Percentiles rank a stretch among this genome's conserved stretches.
phyloP scores from a whole-genome alignment of 2,797 vertebrate species.

The Malacoraja senta region DNA sequence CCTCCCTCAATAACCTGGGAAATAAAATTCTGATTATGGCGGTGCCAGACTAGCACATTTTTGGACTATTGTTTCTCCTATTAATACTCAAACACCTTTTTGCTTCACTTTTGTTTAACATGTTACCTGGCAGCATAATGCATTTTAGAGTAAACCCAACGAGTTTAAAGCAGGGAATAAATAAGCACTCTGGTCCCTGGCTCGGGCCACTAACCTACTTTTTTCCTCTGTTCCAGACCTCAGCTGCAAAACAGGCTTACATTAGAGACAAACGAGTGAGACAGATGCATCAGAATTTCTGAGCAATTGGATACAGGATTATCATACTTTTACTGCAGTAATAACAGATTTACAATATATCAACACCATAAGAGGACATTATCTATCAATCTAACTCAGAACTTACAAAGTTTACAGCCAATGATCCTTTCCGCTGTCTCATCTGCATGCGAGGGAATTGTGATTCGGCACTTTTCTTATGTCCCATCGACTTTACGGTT shows the following conservation, averaged over 20 bases:
- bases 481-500: slow-evolving; percentile 69
- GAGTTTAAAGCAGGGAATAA: too few species aligned
- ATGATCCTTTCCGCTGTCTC: slow-evolving; percentile 87
- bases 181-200: too few species aligned
- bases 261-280: background rate
- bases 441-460: slow-evolving; percentile 83
- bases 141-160: too few species aligned
- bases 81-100: too few species aligned
- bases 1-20: too few species aligned
- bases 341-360: background rate
- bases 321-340: background rate
- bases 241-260: background rate
- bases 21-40: background rate
- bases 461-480: slow-evolving; percentile 71
- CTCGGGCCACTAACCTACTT: too few species aligned
- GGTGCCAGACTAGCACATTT: background rate
- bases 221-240: too few species aligned
- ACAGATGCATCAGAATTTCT: too few species aligned
- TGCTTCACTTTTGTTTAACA: too few species aligned
- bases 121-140: too few species aligned
- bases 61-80: too few species aligned
- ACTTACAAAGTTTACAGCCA: slow-evolving; percentile 98
- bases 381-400: slow-evolving; percentile 11
- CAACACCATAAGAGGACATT: background rate
- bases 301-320: too few species aligned